These are phyloP conservation scores for Setipinna tenuifilis DNA, from an alignment of 2,797 vertebrate genomes.

Conservation along the genomic window DNA sequence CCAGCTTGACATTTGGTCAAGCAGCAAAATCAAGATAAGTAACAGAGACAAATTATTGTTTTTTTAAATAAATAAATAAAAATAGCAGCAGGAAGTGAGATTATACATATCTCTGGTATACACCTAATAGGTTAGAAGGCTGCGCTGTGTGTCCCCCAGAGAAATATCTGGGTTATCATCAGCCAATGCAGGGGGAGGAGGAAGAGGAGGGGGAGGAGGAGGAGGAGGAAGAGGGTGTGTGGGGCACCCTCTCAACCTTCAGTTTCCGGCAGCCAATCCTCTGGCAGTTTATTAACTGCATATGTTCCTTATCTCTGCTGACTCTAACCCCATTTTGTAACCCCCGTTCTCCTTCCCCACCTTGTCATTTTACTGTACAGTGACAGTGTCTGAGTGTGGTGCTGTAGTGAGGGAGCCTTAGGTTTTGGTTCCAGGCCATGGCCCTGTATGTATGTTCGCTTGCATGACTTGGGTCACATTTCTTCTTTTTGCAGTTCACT, in stretches of 20 bases:
- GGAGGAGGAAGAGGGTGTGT: slow-evolving; percentile 14
- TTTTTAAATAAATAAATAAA: too few relatives aligned
- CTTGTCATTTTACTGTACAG: too few relatives aligned
- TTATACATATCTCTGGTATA: background rate
- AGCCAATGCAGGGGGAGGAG: background rate
- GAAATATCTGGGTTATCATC: slow-evolving; percentile 28
- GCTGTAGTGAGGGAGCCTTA: too few relatives aligned
- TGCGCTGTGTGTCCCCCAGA: background rate
- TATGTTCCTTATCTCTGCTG: background rate
- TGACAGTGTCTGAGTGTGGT: too few relatives aligned
- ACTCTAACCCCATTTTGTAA: background rate
- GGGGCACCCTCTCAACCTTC: slow-evolving; percentile 15
- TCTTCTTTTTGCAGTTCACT: background rate
- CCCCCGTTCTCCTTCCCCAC: slow-evolving; percentile 28
- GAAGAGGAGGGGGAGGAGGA: background rate
- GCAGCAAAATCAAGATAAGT: background rate
- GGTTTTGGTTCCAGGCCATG: too few relatives aligned
- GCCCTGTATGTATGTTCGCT: background rate
- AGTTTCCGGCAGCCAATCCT: background rate
- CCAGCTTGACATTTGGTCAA: background rate
- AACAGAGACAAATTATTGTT: background rate
- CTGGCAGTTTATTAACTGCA: slow-evolving; percentile 38
- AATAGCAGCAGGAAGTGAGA: background rate
- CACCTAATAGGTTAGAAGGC: background rate
- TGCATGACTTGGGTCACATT: background rate